These are phyloP conservation scores for Bombus sibiricus DNA, from an alignment of 1,140 invertebrate genomes.

Conservation along the genomic window DNA sequence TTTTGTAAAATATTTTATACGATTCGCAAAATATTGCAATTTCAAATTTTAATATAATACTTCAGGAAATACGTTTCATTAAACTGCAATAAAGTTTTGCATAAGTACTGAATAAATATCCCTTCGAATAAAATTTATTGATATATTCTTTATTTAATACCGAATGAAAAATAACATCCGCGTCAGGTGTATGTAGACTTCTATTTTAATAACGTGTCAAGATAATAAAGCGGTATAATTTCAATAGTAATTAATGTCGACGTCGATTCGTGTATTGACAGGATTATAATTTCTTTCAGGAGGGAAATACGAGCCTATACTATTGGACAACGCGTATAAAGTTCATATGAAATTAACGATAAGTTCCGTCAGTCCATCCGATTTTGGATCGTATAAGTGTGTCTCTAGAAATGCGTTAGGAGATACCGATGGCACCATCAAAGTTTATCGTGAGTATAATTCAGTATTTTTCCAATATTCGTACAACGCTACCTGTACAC, in stretches of 20 bases:
- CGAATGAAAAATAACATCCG: too few species aligned
- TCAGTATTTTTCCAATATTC: background rate
- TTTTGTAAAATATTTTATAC: background rate
- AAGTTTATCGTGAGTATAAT: constrained; percentile 89
- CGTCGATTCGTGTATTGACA: background rate
- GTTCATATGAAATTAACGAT: constrained; percentile 91
- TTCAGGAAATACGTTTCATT: too few species aligned
- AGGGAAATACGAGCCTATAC: constrained; percentile 88
- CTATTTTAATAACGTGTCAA: too few species aligned
- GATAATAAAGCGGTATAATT: too few species aligned
- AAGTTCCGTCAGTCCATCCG: constrained; percentile 85
- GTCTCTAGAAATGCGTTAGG: constrained; percentile 95
- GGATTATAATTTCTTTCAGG: constrained; percentile 81
- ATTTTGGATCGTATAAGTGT: constrained; percentile 93
- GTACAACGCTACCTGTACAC: background rate
- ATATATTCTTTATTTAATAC: too few species aligned
- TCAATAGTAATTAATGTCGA: too few species aligned
- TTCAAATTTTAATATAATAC: background rate
- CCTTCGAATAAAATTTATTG: too few species aligned
- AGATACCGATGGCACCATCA: constrained; percentile 93
- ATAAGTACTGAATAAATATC: too few species aligned
- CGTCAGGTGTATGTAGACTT: too few species aligned
- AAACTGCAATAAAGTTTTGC: too few species aligned
- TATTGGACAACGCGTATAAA: constrained; percentile 89
- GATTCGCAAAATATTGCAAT: background rate